Percentiles rank a stretch among this genome's conserved stretches.
Evolutionary conservation across 2,888 invertebrate species (phyloP).

Genomic region (Anarsia innoxiella): DNA sequence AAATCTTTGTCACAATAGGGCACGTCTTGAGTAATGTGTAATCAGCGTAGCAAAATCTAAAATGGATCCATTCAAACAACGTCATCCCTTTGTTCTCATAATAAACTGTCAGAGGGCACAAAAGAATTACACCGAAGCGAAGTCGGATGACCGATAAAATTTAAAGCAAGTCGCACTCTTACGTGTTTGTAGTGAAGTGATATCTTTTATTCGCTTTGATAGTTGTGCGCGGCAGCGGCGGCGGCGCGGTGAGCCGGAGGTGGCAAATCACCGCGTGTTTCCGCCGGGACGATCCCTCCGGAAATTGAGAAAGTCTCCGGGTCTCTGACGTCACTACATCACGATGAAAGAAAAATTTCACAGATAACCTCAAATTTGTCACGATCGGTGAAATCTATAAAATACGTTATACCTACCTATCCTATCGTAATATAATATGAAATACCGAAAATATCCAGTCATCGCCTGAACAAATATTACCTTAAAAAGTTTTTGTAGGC

Average conservation of each 20-base stretch:
- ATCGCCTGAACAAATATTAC: slow-evolving; percentile 5
- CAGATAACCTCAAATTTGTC: slow-evolving; percentile 28
- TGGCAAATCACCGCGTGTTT: slow-evolving; percentile 53
- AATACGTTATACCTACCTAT: too few species aligned
- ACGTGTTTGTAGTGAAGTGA: too few species aligned
- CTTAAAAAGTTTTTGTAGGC: background rate
- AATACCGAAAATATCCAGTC: background rate
- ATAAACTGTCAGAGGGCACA: slow-evolving; percentile 63
- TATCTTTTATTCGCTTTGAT: too few species aligned
- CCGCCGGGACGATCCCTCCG: slow-evolving; percentile 40
- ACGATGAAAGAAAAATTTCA: slow-evolving; percentile 29
- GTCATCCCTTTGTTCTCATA: slow-evolving; percentile 62
- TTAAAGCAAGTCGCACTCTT: slow-evolving; percentile 42
- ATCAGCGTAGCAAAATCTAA: slow-evolving; percentile 58
- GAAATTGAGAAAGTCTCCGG: slow-evolving; percentile 50
- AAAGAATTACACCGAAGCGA: slow-evolving; percentile 58
- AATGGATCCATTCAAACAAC: slow-evolving; percentile 55
- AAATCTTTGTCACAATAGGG: slow-evolving; percentile 50
- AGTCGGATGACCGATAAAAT: slow-evolving; percentile 53
- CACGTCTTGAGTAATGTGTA: slow-evolving; percentile 54
- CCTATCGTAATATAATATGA: slow-evolving; percentile 9
- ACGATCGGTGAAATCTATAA: slow-evolving; percentile 2
- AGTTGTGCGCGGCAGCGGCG: too few species aligned
- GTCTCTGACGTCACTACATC: slow-evolving; percentile 28
- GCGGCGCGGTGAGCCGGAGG: slow-evolving; percentile 41